Percentiles rank a stretch among this genome's conserved stretches.
phyloP scores from a whole-genome alignment of 2,888 invertebrate species.

The Stomorhina lunata region DNA sequence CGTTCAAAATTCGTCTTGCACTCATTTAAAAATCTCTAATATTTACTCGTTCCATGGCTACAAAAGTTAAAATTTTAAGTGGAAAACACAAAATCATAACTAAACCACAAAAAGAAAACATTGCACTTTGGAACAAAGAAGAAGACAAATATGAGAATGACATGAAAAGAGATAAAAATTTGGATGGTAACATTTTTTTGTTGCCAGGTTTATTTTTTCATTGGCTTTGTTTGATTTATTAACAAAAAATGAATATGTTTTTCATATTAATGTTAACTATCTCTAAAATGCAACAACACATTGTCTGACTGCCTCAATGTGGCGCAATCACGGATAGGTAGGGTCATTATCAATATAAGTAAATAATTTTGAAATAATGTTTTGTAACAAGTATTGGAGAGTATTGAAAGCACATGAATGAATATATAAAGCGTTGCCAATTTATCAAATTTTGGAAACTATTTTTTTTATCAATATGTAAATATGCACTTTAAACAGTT shows the following conservation, averaged over 20 bases:
- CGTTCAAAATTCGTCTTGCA: background rate
- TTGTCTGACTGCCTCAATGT: slow-evolving; percentile 36
- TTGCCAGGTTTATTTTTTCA: background rate
- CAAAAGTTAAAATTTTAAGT: background rate
- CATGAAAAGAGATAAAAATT: background rate
- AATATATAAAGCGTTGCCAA: too few relatives aligned
- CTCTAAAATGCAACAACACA: too few relatives aligned
- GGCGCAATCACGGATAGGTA: background rate
- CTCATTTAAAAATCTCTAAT: background rate
- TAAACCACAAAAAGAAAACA: background rate
- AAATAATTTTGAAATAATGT: background rate
- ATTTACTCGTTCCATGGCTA: background rate
- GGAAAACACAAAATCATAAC: background rate
- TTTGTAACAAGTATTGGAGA: background rate
- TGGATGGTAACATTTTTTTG: background rate
- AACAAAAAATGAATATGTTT: background rate
- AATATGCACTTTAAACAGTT: too few relatives aligned
- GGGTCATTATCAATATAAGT: slow-evolving; percentile 12
- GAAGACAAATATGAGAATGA: background rate
- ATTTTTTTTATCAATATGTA: too few relatives aligned
- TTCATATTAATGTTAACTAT: background rate
- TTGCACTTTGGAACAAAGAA: background rate
- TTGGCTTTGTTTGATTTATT: background rate
- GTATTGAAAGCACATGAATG: too few relatives aligned
- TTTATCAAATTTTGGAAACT: too few relatives aligned